Conservation (phyloP, 1,140 invertebrate species). For the Drosophila seguyi region DNA sequence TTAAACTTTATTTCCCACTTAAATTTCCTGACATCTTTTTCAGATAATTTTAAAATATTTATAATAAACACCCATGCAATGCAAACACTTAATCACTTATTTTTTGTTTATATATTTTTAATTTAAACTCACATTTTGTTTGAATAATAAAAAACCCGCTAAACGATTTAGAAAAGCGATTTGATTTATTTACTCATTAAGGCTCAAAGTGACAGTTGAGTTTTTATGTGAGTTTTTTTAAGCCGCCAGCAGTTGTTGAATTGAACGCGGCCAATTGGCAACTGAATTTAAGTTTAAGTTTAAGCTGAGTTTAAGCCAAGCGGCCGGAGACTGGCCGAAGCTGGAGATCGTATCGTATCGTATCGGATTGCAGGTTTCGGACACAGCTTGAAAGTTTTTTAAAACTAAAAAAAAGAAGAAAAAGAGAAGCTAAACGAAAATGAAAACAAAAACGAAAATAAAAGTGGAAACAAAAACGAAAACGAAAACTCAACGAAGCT, state of each 20-base stretch:
- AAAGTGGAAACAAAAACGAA: conserved; percentile 20
- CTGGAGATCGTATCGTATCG: conserved; percentile 32
- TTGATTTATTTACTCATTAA: conserved; percentile 11
- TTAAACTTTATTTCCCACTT: background rate
- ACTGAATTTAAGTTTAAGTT: conserved; percentile 56
- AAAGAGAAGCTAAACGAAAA: conserved; percentile 37
- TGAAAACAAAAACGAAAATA: conserved; percentile 27
- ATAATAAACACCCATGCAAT: background rate
- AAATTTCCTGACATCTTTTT: background rate
- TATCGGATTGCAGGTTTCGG: conserved; percentile 39
- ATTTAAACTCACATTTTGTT: conserved; percentile 48
- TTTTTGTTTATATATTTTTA: too few species aligned
- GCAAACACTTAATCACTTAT: background rate
- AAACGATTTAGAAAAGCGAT: background rate
- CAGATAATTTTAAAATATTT: background rate
- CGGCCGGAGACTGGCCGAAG: conserved; percentile 31
- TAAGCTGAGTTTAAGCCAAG: conserved; percentile 26
- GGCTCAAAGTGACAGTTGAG: background rate
- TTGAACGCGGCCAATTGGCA: conserved; percentile 68
- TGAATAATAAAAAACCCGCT: background rate
- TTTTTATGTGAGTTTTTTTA: conserved; percentile 1
- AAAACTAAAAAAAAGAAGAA: conserved; percentile 29
- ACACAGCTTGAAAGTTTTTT: conserved; percentile 69
- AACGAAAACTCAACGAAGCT: conserved; percentile 62
- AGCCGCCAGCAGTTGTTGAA: conserved; percentile 60